Percentiles rank a stretch among this genome's conserved stretches.
Conservation (phyloP, 2,113 vertebrate genomes). For the Periophthalmodon schlosseri region DNA sequence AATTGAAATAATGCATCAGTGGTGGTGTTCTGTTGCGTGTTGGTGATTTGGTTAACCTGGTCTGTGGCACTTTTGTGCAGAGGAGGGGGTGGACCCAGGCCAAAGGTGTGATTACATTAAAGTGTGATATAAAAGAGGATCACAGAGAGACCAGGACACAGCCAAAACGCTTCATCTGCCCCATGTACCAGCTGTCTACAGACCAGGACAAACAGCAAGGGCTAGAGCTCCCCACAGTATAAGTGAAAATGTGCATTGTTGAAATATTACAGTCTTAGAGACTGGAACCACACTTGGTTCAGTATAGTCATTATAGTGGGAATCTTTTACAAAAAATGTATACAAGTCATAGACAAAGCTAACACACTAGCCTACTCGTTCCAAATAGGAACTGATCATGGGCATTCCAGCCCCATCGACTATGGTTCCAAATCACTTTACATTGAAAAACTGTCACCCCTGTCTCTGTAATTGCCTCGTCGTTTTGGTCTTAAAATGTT, state of each 20-base stretch:
- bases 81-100: not conserved
- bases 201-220: not conserved
- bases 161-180: conserved; percentile 17
- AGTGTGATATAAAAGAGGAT: conserved; percentile 14
- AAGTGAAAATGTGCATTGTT: not conserved
- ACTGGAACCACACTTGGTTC: too few relatives aligned
- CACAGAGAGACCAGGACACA: conserved; percentile 9
- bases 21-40: not conserved
- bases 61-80: not conserved
- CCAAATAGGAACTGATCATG: too few relatives aligned
- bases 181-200: not conserved
- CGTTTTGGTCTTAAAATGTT: too few relatives aligned
- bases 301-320: not conserved
- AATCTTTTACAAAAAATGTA: too few relatives aligned
- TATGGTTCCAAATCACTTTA: too few relatives aligned
- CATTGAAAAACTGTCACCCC: too few relatives aligned
- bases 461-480: too few relatives aligned
- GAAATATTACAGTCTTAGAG: not conserved
- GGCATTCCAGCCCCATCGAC: too few relatives aligned
- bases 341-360: too few relatives aligned
- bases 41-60: conserved; percentile 3
- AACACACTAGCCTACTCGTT: too few relatives aligned
- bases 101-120: conserved; percentile 22
- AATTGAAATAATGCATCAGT: not conserved
- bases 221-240: not conserved